These are phyloP conservation scores for Diachasmimorpha longicaudata DNA, from an alignment of 1,140 invertebrate genomes.

Conservation along the genomic window DNA sequence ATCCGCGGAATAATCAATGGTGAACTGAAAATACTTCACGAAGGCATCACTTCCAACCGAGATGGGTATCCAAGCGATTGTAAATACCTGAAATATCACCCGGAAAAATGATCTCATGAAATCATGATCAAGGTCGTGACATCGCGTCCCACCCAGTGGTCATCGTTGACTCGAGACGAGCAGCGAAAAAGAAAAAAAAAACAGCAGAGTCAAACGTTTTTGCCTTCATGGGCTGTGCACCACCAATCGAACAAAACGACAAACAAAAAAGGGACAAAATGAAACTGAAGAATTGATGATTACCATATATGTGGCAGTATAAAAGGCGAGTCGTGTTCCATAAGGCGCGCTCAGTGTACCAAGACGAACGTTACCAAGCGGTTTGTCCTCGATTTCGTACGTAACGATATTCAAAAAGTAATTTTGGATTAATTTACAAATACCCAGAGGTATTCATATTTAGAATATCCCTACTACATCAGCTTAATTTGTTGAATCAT, in stretches of 20 bases:
- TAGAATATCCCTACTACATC: slow-evolving; percentile 8
- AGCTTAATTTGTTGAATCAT: background rate
- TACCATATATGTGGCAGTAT: slow-evolving; percentile 38
- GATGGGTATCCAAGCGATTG: too few species aligned
- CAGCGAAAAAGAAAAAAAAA: background rate
- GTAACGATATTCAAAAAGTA: slow-evolving; percentile 27
- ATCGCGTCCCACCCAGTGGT: too few species aligned
- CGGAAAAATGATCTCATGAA: too few species aligned
- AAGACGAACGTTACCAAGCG: slow-evolving; percentile 36
- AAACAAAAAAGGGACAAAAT: background rate
- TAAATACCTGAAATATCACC: too few species aligned
- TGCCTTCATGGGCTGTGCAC: background rate
- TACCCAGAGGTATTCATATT: background rate
- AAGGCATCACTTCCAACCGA: too few species aligned
- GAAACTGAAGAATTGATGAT: slow-evolving; percentile 8
- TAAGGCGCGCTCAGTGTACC: slow-evolving; percentile 45
- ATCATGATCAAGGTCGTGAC: too few species aligned
- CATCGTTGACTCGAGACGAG: too few species aligned
- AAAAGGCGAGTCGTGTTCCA: slow-evolving; percentile 46
- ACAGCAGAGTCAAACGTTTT: slow-evolving; percentile 8
- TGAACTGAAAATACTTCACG: too few species aligned
- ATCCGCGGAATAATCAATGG: too few species aligned
- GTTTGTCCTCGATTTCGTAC: slow-evolving; percentile 31
- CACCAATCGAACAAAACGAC: background rate
- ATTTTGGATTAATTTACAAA: slow-evolving; percentile 14